Percentiles rank a stretch among this genome's conserved stretches.
Conservation (phyloP, 2,888 invertebrate species). For the Gortyna flavago region DNA sequence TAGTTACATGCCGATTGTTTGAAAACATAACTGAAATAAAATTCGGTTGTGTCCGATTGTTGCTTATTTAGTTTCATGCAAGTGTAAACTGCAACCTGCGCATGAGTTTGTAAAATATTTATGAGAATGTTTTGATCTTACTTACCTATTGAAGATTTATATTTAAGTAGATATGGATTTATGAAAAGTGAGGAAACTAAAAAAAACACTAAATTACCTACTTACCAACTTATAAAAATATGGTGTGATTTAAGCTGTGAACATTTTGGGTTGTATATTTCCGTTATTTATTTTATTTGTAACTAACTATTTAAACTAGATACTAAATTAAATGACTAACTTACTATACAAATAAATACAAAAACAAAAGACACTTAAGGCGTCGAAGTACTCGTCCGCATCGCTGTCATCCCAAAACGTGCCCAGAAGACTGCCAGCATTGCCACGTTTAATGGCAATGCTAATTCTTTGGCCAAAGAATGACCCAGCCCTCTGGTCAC, state of each 20-base stretch:
- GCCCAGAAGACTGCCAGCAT: too few relatives aligned
- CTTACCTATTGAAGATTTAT: neutral
- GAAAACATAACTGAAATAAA: conserved; percentile 35
- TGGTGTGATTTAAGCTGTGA: neutral
- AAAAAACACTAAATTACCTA: neutral
- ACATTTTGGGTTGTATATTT: neutral
- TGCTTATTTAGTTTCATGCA: conserved; percentile 8
- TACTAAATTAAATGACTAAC: too few relatives aligned
- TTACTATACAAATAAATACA: too few relatives aligned
- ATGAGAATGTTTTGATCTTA: neutral
- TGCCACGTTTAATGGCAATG: too few relatives aligned
- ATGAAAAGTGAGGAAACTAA: neutral
- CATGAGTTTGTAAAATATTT: neutral
- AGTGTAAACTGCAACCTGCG: neutral
- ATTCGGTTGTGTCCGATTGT: neutral
- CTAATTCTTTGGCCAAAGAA: too few relatives aligned
- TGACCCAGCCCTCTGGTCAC: too few relatives aligned
- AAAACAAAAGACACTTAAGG: too few relatives aligned
- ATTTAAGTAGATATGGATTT: neutral
- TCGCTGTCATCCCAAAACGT: too few relatives aligned
- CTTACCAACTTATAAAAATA: neutral
- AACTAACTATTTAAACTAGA: too few relatives aligned
- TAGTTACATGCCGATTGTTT: conserved; percentile 32
- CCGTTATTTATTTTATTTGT: too few relatives aligned
- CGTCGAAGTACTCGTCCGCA: too few relatives aligned